Evolutionary conservation across 2,797 vertebrate genomes (phyloP), one percentile per base, ranked within the genome.

Genomic region (Borostomias antarcticus): DNA sequence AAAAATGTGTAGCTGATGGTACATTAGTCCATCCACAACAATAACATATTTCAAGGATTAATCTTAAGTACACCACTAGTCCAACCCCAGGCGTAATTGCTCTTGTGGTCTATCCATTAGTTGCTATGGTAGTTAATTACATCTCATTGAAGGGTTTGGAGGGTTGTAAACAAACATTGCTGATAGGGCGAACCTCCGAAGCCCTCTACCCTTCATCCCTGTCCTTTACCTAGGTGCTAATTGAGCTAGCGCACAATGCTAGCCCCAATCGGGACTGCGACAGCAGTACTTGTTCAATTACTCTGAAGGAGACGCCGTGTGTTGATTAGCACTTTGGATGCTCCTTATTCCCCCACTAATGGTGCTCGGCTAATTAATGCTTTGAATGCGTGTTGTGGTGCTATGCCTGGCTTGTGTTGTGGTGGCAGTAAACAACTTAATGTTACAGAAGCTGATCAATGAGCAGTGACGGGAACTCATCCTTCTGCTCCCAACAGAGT

Each of bases 71-170:
- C 1, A 10, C 17, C 8, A 29, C 21, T 33, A 50, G 47, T 35
- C 13, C 26, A 56, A 51, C 68, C 37, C 51, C 13, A 28, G 19
- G 52, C 19, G 52, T 58, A 70, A 76, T 70, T 61, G 61, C 59
- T 75, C 69, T 50, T 40, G 43, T 64, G 72, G 65, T 50, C 26
- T 73, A 25, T 61, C 72, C 68, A 74, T 79, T 75, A 69, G 76
- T 83, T 78, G 68, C 75, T 64, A 71, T 77, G 69, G 69, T 57
- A 70, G 73, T 74, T 80, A 85, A 81, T 79, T 64, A 69, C 68
- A 33, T 64, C 64, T 68, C 66, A 63, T 57, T 62, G 37, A 51
- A 75, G 70, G 60, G n/a, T n/a, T n/a, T n/a, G 48, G 33, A 52
- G 43, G 19, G 60, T 62, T 68, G 43, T 57, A 53, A 73, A 62